These are phyloP conservation scores for Balaenoptera acutorostrata DNA, from an alignment of 2,113 vertebrate genomes.

Conservation along the genomic window DNA sequence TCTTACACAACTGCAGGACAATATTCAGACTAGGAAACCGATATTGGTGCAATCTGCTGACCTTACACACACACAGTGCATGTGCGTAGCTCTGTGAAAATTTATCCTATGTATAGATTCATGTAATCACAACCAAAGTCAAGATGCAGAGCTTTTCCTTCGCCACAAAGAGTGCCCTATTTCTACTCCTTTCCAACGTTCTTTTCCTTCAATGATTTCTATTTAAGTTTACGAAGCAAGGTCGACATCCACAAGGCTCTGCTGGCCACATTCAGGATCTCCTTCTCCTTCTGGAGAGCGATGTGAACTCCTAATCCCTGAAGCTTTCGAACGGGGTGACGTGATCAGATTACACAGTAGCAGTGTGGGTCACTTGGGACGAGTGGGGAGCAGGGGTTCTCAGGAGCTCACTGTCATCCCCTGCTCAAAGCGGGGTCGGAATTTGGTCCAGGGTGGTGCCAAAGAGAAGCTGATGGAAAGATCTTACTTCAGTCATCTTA, in stretches of 20 bases:
- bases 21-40: not conserved
- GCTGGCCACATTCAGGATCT: no score
- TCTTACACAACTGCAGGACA: not conserved
- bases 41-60: not conserved
- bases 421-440: accelerated
- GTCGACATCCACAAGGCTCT: no score
- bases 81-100: not conserved
- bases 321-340: not conserved
- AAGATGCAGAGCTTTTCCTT: not conserved
- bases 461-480: not conserved
- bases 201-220: not conserved
- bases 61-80: no score
- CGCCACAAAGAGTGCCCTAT: accelerated
- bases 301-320: not conserved
- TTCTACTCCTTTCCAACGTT: not conserved
- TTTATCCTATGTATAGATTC: not conserved
- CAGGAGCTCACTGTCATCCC: accelerated
- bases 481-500: no score
- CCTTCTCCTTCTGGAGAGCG: not conserved
- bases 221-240: not conserved
- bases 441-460: not conserved
- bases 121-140: not conserved
- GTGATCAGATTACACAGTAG: accelerated
- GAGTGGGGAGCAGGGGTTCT: accelerated
- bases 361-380: accelerated